phyloP scores from a whole-genome alignment of 2,113 vertebrate genomes.

The Anguilla rostrata region DNA sequence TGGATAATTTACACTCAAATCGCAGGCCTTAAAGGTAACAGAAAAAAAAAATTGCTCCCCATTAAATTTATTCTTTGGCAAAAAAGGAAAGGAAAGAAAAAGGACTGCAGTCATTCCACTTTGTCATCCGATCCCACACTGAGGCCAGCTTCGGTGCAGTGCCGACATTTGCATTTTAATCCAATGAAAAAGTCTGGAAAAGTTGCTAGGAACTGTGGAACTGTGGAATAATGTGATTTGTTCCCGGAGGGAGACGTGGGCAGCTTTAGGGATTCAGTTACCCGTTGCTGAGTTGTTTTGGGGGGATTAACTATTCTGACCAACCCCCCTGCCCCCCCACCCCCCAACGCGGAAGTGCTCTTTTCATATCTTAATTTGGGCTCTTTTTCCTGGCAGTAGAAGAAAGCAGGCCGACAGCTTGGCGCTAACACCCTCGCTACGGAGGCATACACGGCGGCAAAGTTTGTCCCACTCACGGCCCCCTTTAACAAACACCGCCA shows the following conservation, averaged over 20 bases:
- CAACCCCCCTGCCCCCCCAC: conserved; percentile 30
- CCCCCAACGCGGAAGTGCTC: conserved; percentile 64
- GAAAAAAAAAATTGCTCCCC: neutral
- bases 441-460: conserved; percentile 37
- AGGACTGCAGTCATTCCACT: conserved; percentile 43
- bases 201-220: conserved; percentile 56
- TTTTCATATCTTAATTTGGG: conserved; percentile 69
- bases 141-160: neutral
- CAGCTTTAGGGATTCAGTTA: conserved; percentile 67
- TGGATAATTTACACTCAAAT: neutral
- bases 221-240: conserved; percentile 68
- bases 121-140: conserved; percentile 50
- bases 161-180: conserved; percentile 67
- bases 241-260: conserved; percentile 65
- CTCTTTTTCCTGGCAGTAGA: conserved; percentile 63
- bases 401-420: conserved; percentile 58
- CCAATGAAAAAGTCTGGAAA: conserved; percentile 51
- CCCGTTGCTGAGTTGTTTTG: conserved; percentile 9
- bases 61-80: neutral
- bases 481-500: conserved; percentile 53
- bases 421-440: neutral
- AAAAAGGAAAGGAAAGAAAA: neutral
- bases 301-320: conserved; percentile 70
- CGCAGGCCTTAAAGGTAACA: neutral
- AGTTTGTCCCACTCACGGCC: conserved; percentile 52